Conservation (phyloP, 2,888 invertebrate genomes). For the Drosophila paramelanica region DNA sequence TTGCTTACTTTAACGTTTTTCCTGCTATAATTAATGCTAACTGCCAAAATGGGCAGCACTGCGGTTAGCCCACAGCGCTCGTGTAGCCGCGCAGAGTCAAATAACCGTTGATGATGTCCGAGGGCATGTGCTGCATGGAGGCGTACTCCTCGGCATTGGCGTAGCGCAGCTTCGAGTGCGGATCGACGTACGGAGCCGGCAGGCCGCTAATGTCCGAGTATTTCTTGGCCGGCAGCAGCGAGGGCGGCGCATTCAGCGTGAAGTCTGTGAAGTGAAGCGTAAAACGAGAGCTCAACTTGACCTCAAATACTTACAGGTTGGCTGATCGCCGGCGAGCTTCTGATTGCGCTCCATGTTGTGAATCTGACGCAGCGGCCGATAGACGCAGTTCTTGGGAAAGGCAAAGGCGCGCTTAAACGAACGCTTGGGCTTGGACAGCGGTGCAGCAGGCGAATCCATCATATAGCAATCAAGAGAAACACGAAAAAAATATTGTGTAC, state of each 20-base stretch:
- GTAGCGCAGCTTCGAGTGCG: constrained; percentile 94
- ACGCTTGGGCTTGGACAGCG: constrained; percentile 30
- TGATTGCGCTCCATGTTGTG: constrained; percentile 65
- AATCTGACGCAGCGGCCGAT: constrained; percentile 65
- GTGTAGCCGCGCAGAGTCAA: constrained; percentile 90
- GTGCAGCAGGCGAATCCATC: constrained; percentile 16
- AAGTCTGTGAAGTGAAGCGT: constrained; percentile 87
- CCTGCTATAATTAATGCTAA: not conserved
- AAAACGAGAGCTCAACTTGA: constrained; percentile 3
- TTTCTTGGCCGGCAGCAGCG: constrained; percentile 95
- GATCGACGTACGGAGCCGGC: constrained; percentile 94
- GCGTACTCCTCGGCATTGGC: constrained; percentile 95
- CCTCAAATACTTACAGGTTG: constrained; percentile 48
- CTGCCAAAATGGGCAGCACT: not conserved
- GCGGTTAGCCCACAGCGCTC: constrained; percentile 81
- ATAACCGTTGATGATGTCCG: constrained; percentile 96
- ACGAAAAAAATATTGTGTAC: not conserved
- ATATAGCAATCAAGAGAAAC: not conserved
- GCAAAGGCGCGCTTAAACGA: constrained; percentile 55
- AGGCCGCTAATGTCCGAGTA: constrained; percentile 97
- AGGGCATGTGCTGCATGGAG: constrained; percentile 93
- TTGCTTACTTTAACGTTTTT: not conserved
- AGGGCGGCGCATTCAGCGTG: constrained; percentile 95
- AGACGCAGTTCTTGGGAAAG: constrained; percentile 59
- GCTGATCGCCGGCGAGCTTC: constrained; percentile 41